These are phyloP conservation scores for Metridium senile DNA, from an alignment of 92 coral and sea anemone genomes.

Conservation along the genomic window DNA sequence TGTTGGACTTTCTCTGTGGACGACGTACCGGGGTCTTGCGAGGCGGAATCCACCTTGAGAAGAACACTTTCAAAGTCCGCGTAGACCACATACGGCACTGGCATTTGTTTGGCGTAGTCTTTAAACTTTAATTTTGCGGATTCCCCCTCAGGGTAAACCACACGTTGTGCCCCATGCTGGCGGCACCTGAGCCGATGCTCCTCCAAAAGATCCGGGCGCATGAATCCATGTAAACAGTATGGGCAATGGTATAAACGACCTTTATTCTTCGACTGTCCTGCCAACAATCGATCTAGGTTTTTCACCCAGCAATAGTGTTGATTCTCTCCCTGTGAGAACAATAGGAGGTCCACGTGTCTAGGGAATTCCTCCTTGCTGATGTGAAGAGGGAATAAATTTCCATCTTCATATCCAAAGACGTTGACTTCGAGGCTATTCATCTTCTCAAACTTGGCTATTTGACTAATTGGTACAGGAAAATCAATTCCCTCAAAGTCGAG, in stretches of 20 bases:
- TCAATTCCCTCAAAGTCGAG: slow-evolving; percentile 35
- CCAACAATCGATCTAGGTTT: slow-evolving; percentile 16
- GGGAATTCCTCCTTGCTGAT: slow-evolving; percentile 1
- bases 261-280: slow-evolving; percentile 15
- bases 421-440: slow-evolving; percentile 52
- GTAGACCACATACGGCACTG: slow-evolving; percentile 32
- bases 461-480: slow-evolving; percentile 38
- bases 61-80: slow-evolving; percentile 19
- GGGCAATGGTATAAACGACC: slow-evolving; percentile 36
- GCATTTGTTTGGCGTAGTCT: slow-evolving; percentile 42
- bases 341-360: slow-evolving; percentile 22
- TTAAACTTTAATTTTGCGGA: slow-evolving; percentile 33
- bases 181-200: slow-evolving; percentile 54
- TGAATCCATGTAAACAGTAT: slow-evolving; percentile 52
- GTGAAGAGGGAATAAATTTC: slow-evolving; percentile 14
- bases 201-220: slow-evolving; percentile 36
- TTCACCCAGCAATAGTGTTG: slow-evolving; percentile 26
- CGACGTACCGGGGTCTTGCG: slow-evolving; percentile 24
- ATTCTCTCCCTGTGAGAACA: slow-evolving; percentile 22
- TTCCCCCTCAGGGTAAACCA: slow-evolving; percentile 32
- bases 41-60: slow-evolving; percentile 10
- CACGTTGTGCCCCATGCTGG: slow-evolving; percentile 42
- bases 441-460: slow-evolving; percentile 42
- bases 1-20: slow-evolving; percentile 11
- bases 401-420: slow-evolving; percentile 50